These are phyloP conservation scores for Gephyroberyx darwinii DNA, from an alignment of 2,797 vertebrate genomes.

Conservation along the genomic window DNA sequence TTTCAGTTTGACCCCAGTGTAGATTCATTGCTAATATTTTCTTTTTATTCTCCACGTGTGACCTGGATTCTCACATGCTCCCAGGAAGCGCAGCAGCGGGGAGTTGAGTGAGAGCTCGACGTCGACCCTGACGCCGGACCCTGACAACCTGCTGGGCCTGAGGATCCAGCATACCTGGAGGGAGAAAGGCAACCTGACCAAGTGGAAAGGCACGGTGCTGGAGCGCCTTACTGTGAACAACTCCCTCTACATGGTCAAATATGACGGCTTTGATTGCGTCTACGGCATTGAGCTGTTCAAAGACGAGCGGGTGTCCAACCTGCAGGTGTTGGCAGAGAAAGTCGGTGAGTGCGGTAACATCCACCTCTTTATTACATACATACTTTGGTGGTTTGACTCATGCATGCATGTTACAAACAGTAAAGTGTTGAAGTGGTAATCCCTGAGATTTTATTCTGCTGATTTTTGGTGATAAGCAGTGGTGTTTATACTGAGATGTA, in stretches of 20 bases:
- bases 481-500: too few species aligned
- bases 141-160: constrained; percentile 82
- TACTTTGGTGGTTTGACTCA: not conserved
- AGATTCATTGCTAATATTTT: not conserved
- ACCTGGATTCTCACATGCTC: not conserved
- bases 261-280: constrained; percentile 86
- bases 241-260: constrained; percentile 87
- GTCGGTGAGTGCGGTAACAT: constrained; percentile 75
- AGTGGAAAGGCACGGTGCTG: constrained; percentile 87
- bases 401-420: not conserved
- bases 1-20: not conserved
- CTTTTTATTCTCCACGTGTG: not conserved
- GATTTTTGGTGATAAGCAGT: too few species aligned
- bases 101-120: constrained; percentile 82
- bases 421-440: not conserved
- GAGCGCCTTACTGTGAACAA: constrained; percentile 83
- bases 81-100: constrained; percentile 86
- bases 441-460: too few species aligned
- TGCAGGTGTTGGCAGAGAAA: constrained; percentile 84
- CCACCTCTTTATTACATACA: not conserved
- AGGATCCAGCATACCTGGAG: constrained; percentile 86
- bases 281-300: constrained; percentile 88
- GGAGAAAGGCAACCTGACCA: constrained; percentile 84
- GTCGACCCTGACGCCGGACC: constrained; percentile 78
- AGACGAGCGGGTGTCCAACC: constrained; percentile 83